Evolutionary conservation across 2,888 invertebrate species (phyloP).

Genomic region (Tenthredo amoena): DNA sequence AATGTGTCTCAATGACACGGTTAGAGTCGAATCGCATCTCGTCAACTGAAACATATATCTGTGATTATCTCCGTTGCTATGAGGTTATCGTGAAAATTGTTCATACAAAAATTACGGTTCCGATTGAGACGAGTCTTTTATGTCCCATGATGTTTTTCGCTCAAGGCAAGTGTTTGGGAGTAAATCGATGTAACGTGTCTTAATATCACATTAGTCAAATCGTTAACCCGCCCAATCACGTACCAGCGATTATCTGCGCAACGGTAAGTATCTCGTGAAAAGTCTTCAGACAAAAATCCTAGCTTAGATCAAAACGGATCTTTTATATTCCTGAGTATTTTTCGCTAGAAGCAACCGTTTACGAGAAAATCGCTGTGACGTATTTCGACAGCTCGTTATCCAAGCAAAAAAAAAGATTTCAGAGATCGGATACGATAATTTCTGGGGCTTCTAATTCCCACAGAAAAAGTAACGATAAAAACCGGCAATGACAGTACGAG

Average conservation of each 20-base stretch:
- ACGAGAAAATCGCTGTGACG: neutral
- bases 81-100: neutral
- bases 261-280: neutral
- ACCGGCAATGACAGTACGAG: neutral
- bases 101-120: neutral
- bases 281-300: neutral
- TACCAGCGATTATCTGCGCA: neutral
- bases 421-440: neutral
- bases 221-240: too few relatives aligned
- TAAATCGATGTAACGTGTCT: neutral
- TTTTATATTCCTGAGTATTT: neutral
- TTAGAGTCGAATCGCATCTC: neutral
- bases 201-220: too few relatives aligned
- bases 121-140: neutral
- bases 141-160: neutral
- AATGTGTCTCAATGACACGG: neutral
- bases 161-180: neutral
- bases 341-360: neutral
- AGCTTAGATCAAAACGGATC: neutral
- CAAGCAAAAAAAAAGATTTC: neutral
- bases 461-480: neutral
- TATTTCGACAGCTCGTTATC: neutral
- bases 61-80: neutral
- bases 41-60: neutral
- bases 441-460: neutral